These are phyloP conservation scores for Athalia cordata DNA, from an alignment of 2,888 invertebrate genomes.

Conservation along the genomic window DNA sequence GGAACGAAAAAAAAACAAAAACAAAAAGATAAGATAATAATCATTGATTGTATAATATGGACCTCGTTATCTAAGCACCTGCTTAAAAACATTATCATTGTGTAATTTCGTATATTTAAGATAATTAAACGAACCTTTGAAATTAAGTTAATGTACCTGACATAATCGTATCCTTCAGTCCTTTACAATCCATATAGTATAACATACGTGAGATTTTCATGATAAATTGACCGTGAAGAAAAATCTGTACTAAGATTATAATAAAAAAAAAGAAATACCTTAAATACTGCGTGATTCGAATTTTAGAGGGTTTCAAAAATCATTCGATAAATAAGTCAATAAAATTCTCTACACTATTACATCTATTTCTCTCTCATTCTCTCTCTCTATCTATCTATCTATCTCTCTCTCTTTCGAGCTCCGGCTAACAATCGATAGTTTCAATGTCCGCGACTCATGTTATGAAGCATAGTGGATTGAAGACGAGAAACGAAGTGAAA, in stretches of 20 bases:
- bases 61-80: slow-evolving; percentile 63
- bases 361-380: not conserved
- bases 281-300: too few relatives aligned
- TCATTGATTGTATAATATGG: slow-evolving; percentile 56
- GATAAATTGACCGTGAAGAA: slow-evolving; percentile 14
- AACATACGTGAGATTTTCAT: slow-evolving; percentile 19
- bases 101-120: slow-evolving; percentile 60
- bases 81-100: slow-evolving; percentile 58
- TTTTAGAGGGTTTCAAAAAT: not conserved
- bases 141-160: slow-evolving; percentile 48
- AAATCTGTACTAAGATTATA: not conserved
- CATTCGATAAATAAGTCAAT: not conserved
- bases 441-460: slow-evolving; percentile 22
- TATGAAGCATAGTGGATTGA: not conserved
- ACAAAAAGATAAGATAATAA: not conserved
- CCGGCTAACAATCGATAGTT: slow-evolving; percentile 23
- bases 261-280: not conserved
- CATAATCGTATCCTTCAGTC: slow-evolving; percentile 17
- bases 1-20: not conserved
- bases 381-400: not conserved
- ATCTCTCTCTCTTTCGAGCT: not conserved
- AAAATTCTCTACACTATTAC: not conserved
- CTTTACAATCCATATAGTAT: not conserved
- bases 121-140: slow-evolving; percentile 63
- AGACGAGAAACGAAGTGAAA: slow-evolving; percentile 3